These are phyloP conservation scores for Caracal caracal DNA, from an alignment of 2,113 vertebrate genomes.

Conservation along the genomic window DNA sequence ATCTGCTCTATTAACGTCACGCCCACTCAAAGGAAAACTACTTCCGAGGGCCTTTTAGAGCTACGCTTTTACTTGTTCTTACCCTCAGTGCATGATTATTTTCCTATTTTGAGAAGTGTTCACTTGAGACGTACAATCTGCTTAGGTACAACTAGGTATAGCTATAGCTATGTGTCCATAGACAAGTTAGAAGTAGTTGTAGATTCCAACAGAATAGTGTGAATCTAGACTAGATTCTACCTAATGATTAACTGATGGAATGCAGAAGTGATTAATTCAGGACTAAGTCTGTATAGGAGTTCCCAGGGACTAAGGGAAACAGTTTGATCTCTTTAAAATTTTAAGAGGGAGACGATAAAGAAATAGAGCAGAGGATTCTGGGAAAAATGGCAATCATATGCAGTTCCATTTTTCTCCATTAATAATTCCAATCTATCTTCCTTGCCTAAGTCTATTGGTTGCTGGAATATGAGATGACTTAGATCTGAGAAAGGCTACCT, in stretches of 20 bases:
- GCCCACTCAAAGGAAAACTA: neutral
- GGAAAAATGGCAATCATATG: neutral
- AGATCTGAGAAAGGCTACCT: neutral
- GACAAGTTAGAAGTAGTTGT: neutral
- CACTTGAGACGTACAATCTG: neutral
- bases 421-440: neutral
- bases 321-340: neutral
- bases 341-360: neutral
- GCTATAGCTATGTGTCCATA: neutral
- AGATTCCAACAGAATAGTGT: neutral
- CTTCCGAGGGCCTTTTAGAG: neutral
- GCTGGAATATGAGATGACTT: neutral
- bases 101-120: constrained; percentile 25
- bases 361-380: neutral
- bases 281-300: neutral
- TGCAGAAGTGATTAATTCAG: neutral
- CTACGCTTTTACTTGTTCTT: neutral
- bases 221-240: neutral
- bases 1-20: neutral
- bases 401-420: neutral
- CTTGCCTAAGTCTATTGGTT: neutral
- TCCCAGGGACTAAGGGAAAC: neutral
- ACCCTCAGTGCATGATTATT: neutral
- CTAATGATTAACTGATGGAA: neutral
- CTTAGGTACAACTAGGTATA: neutral